Conservation (phyloP, 1,140 invertebrate species). For the Microplitis demolitor region DNA sequence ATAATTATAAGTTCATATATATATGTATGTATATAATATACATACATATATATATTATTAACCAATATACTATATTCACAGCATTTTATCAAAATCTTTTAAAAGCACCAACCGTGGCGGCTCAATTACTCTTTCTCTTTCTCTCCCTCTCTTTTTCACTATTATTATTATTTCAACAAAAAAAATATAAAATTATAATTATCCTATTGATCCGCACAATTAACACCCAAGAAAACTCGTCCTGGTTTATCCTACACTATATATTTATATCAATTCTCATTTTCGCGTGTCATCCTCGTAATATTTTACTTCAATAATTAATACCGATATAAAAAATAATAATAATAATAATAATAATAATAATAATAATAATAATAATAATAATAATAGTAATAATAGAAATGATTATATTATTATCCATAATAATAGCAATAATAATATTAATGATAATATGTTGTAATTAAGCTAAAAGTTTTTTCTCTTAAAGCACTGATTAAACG, state of each 20-base stretch:
- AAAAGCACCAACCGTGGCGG: slow-evolving; percentile 59
- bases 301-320: slow-evolving; percentile 8
- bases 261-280: too few species aligned
- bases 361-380: too few species aligned
- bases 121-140: slow-evolving; percentile 36
- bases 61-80: slow-evolving; percentile 56
- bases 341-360: too few species aligned
- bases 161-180: not conserved
- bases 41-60: too few species aligned
- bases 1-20: slow-evolving; percentile 42
- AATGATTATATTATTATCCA: too few species aligned
- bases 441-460: not conserved
- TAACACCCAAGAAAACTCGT: too few species aligned
- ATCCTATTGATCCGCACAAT: not conserved
- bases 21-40: too few species aligned
- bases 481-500: slow-evolving; percentile 63
- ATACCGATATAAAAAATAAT: slow-evolving; percentile 32
- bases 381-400: too few species aligned
- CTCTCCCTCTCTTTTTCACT: slow-evolving; percentile 10
- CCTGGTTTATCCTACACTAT: too few species aligned
- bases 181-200: not conserved
- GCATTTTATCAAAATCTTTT: slow-evolving; percentile 62
- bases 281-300: too few species aligned
- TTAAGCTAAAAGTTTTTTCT: slow-evolving; percentile 51
- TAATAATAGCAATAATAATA: not conserved